Base-by-base conservation (phyloP, 1,140 invertebrate genomes). In the Drosophila novamexicana region DNA sequence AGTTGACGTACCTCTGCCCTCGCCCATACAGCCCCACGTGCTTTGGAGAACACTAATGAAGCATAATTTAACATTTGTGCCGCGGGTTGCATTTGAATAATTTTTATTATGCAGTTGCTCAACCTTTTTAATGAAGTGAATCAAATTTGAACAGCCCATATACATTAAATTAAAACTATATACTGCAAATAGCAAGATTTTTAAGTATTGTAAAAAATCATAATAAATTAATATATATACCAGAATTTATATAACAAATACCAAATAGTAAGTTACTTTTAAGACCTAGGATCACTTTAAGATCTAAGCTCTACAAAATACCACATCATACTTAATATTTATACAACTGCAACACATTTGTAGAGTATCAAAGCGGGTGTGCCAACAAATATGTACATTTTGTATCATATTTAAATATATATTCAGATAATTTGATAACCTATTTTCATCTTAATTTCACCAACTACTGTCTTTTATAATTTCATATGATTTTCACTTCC, bases 371-470 rank as follows among this genome's bases (percentile, higher is more conserved):
- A 90, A 85, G 65, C 80, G 80, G 79, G 82, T 90, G 86, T 90
- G 86, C 86, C 86, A 90, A 90, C 79, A 90, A 90, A 90, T 90
- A 86, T 85, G 84, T 88, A 84, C 56, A 84, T 89, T 89, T 88
- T 86, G 69, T 80, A 90, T 56, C 53, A 63, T 58, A 50, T 57
- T 7, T 29, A 52, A 37, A 32, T 52, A 54, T 47, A 7, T 29
- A 53, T 64, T 39, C 16, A 37, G 54, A 56, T 66, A 5, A 10
- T 82, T 67, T 77, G 47, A 57, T 70, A 2, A 9, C 14, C 37
- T 1, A 16, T 7, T 18, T 40, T n/a, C 6, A 8, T 14, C 8
- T 37, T 49, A 10, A 36, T 34, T 18, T 37, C 9, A 14, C 0
- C n/a, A 36, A 36, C 2, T 7, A 16, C 8, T 42, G 0, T 36